These are phyloP conservation scores for Diprion similis DNA, from an alignment of 1,140 invertebrate genomes.

Conservation along the genomic window DNA sequence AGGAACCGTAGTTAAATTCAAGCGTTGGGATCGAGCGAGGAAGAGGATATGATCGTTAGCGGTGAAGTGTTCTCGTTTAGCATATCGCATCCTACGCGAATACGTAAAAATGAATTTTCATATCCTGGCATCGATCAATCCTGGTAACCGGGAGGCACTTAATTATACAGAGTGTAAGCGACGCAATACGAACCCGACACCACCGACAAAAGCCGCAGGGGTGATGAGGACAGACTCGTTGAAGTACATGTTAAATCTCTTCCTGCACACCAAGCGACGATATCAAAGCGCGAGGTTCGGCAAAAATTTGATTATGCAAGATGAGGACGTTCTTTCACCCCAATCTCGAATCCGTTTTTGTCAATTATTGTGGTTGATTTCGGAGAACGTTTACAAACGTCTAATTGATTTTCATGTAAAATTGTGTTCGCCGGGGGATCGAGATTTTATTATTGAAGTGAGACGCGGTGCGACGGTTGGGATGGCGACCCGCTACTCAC, in stretches of 20 bases:
- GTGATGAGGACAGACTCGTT: constrained; percentile 47
- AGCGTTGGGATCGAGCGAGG: not conserved
- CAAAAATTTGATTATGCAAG: no score
- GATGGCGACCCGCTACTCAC: constrained; percentile 56
- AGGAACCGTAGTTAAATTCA: not conserved
- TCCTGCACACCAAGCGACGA: no score
- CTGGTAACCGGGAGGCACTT: not conserved
- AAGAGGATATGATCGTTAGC: not conserved
- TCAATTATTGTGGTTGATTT: no score
- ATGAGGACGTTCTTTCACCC: no score
- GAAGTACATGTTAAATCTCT: constrained; percentile 37
- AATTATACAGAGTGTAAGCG: constrained; percentile 31
- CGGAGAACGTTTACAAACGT: no score
- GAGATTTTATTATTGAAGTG: constrained; percentile 48
- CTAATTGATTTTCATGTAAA: no score
- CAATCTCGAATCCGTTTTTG: no score
- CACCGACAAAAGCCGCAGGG: constrained; percentile 51
- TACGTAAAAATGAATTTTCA: constrained; percentile 4
- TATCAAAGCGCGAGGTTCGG: no score
- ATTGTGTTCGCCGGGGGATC: constrained; percentile 11
- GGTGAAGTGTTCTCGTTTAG: not conserved
- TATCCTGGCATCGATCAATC: not conserved
- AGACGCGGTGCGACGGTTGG: constrained; percentile 52
- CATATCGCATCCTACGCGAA: not conserved
- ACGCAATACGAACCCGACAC: constrained; percentile 35